phyloP scores from a whole-genome alignment of 2,113 vertebrate species.

The Isurus oxyrinchus region DNA sequence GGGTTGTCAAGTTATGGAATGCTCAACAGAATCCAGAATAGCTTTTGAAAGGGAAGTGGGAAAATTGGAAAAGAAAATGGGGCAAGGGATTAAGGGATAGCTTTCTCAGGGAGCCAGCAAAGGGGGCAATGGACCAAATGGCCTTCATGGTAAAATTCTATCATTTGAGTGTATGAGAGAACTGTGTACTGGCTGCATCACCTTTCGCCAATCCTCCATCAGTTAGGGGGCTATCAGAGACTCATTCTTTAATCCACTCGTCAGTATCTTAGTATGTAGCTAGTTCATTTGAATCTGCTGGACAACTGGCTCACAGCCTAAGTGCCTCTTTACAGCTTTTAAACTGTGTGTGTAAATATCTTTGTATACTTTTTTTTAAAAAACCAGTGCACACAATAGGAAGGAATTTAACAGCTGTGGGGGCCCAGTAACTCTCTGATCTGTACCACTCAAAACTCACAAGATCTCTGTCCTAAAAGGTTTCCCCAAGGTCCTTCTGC shows the following conservation, averaged over 20 bases:
- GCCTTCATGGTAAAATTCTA: neutral
- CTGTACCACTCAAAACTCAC: neutral
- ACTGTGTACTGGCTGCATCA: neutral
- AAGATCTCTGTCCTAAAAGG: neutral
- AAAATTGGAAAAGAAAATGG: neutral
- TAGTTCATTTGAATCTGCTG: neutral
- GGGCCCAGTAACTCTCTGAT: neutral
- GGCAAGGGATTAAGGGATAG: neutral
- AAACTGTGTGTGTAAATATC: neutral
- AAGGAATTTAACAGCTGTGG: conserved; percentile 28
- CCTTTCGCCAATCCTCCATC: neutral
- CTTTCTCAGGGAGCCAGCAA: neutral
- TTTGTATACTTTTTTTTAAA: neutral
- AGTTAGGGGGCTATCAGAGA: neutral
- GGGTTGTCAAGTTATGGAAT: too few relatives aligned
- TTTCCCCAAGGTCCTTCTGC: conserved; percentile 5
- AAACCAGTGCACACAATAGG: conserved; percentile 19
- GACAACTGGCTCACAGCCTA: neutral
- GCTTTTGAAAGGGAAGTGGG: neutral
- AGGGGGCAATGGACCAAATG: neutral
- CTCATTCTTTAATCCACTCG: neutral
- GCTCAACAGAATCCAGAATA: neutral
- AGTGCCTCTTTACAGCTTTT: neutral
- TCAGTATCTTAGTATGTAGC: neutral
- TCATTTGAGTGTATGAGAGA: neutral